Evolutionary conservation across 2,797 vertebrate genomes (phyloP), one percentile per base, ranked within the genome.

Genomic region (Emydoidea blandingii): DNA sequence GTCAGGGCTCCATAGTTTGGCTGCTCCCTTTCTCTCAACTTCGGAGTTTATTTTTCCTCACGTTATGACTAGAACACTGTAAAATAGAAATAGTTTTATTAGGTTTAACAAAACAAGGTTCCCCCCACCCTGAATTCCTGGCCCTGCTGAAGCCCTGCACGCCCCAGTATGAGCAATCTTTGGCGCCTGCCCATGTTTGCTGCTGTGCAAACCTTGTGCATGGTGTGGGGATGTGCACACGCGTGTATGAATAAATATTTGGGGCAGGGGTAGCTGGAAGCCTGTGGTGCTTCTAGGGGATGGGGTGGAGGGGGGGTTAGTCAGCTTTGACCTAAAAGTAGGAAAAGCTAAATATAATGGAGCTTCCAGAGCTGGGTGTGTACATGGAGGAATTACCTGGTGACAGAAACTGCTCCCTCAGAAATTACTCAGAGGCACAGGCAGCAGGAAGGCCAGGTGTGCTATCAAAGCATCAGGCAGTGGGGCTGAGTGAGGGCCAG

Each of bases 171-270:
- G 68, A 31, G 5, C 37, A 9, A 12, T 18, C 10, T 29, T 52
- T 2, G n/a, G 25, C 23, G 47, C 12, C 57, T 16, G n/a, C 37
- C 29, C 0, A 18, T 31, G 23, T 37, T 25, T 52, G 29, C 12
- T 23, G 21, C 1, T 59, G 6, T 59, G 57, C 14, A 59, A 59
- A 59, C 57, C 29, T 59, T 59, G 57, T 31, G 12, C 12, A 14
- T 59, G 11, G 56, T 5, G 16, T 1, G 1, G 5, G 6, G 14
- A 37, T 10, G 52, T n/a, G 65, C 59, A 41, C 83, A 1, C 4
- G 25, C 6, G 29, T 31, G 29, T 27, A 12, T 2, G 2, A 0
- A 0, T 0, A 88, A 53, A 62, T 44, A 3, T 0, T 5, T 78
- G 74, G 27, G 21, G 2, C 8, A 23, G 0, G 29, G 12, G 57